Percentiles rank a stretch among this genome's conserved stretches.
phyloP scores from a whole-genome alignment of 2,888 invertebrate genomes.

The Phengaris alcon region DNA sequence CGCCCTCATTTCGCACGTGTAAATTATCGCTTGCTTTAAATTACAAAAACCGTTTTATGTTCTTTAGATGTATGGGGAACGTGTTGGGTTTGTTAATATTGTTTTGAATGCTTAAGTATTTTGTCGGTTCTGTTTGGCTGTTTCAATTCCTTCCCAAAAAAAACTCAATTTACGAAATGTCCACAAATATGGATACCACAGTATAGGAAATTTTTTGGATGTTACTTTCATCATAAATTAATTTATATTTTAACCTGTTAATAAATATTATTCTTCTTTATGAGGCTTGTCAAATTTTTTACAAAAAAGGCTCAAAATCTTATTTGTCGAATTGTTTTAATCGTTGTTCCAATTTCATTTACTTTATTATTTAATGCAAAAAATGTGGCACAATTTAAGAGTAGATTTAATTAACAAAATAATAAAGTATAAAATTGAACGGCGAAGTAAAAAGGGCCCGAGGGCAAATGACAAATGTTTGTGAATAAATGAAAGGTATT shows the following conservation, averaged over 20 bases:
- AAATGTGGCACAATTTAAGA: background rate
- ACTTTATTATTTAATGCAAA: conserved; percentile 16
- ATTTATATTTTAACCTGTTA: background rate
- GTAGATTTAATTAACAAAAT: background rate
- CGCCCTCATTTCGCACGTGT: background rate
- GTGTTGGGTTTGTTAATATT: background rate
- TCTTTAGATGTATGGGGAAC: conserved; percentile 6
- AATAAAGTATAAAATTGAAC: background rate
- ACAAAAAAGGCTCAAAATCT: background rate
- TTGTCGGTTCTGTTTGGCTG: background rate
- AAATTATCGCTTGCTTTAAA: conserved; percentile 15
- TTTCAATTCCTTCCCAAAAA: background rate
- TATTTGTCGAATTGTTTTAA: conserved; percentile 12
- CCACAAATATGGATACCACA: background rate
- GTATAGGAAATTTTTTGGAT: background rate
- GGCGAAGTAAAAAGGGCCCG: conserved; percentile 7
- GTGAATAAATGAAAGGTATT: conserved; percentile 20
- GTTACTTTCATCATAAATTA: background rate
- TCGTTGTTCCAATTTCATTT: conserved; percentile 4
- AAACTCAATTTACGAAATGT: no score
- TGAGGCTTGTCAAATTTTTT: background rate
- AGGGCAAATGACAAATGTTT: conserved; percentile 7
- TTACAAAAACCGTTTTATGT: conserved; percentile 16
- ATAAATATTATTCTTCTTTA: background rate
- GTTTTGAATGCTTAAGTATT: background rate